phyloP scores from a whole-genome alignment of 2,113 vertebrate species.

The Calidris pygmaea region DNA sequence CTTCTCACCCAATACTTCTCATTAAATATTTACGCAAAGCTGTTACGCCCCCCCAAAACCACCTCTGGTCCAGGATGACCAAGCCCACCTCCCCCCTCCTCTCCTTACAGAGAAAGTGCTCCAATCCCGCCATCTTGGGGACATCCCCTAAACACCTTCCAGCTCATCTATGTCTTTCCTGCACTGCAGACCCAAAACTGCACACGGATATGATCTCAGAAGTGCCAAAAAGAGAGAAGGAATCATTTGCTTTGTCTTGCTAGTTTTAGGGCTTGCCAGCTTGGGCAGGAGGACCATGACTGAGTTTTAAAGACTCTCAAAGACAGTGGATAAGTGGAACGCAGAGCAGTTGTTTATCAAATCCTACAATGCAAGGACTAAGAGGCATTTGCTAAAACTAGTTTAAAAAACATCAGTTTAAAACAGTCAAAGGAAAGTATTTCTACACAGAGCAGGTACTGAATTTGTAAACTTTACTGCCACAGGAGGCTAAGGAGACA shows the following conservation, averaged over 20 bases:
- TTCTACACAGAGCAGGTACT: background rate
- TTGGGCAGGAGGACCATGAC: background rate
- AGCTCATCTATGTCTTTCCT: background rate
- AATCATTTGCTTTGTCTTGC: background rate
- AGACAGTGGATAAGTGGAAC: background rate
- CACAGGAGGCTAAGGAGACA: background rate
- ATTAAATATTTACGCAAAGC: background rate
- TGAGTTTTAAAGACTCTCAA: background rate
- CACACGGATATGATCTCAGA: background rate
- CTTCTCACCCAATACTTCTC: background rate
- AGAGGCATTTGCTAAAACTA: background rate
- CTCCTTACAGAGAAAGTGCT: fast-evolving
- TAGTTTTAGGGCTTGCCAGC: background rate
- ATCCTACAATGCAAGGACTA: background rate
- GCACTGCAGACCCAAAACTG: background rate
- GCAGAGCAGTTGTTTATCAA: background rate
- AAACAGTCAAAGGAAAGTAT: background rate
- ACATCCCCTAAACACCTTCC: background rate
- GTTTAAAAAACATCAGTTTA: background rate
- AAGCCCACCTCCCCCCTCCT: background rate
- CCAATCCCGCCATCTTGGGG: background rate
- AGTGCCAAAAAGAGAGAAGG: background rate
- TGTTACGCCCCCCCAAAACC: background rate
- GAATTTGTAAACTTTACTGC: background rate
- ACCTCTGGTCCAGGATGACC: background rate